phyloP scores from a whole-genome alignment of 2,888 invertebrate genomes.

The Frankliniella intonsa region DNA sequence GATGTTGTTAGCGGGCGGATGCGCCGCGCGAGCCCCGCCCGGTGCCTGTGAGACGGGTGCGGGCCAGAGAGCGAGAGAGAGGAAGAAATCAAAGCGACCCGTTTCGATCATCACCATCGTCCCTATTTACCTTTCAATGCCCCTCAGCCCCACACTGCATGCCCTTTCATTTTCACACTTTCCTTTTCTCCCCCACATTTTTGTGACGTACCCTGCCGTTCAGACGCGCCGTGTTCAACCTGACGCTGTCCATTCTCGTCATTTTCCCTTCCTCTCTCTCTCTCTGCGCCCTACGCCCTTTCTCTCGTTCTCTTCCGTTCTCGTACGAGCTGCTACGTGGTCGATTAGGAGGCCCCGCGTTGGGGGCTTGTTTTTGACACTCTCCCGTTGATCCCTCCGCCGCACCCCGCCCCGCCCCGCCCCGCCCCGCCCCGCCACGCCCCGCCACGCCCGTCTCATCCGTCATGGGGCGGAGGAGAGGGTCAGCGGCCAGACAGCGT shows the following conservation, averaged over 20 bases:
- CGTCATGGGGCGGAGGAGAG: background rate
- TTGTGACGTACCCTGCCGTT: no score
- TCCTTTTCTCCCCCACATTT: no score
- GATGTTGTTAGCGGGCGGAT: conserved; percentile 30
- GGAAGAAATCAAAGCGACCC: no score
- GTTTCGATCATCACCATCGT: no score
- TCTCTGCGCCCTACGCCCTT: conserved; percentile 11
- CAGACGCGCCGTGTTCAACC: no score
- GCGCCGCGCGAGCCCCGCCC: no score
- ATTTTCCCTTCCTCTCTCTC: background rate
- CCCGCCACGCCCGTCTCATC: conserved; percentile 53
- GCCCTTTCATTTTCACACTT: no score
- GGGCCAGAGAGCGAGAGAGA: background rate
- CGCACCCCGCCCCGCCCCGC: conserved; percentile 62
- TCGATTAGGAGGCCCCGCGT: conserved; percentile 62
- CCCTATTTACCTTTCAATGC: no score
- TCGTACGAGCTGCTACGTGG: conserved; percentile 58
- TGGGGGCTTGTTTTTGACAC: background rate
- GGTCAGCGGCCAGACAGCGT: conserved; percentile 34
- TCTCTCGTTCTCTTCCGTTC: conserved; percentile 32
- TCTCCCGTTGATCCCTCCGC: conserved; percentile 54
- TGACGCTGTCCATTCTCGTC: no score
- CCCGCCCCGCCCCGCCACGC: conserved; percentile 60
- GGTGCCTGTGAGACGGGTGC: no score
- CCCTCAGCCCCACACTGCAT: no score